Conservation (phyloP, 1,140 invertebrate genomes). For the Pygmarrhopalites habei region DNA sequence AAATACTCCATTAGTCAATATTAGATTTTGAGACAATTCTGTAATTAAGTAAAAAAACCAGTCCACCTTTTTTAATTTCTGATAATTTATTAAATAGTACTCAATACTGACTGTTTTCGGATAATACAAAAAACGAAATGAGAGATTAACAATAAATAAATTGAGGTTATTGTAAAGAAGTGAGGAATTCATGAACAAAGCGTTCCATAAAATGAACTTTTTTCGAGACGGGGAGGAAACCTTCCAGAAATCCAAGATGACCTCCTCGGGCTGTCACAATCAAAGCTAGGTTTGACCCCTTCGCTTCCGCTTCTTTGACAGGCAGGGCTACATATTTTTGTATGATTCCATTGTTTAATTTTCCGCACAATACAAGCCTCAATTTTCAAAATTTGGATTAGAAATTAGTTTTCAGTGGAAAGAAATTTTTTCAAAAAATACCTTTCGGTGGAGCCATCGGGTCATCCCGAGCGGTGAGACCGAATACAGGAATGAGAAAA, state of each 20-base stretch:
- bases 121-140: no score
- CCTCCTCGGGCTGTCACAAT: constrained; percentile 34
- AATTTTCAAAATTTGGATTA: neutral
- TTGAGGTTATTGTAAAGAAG: no score
- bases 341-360: no score
- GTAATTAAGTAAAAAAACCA: no score
- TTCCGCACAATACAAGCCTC: neutral
- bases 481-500: constrained; percentile 26
- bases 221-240: constrained; percentile 12
- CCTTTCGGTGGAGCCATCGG: constrained; percentile 29
- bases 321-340: constrained; percentile 24
- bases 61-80: no score
- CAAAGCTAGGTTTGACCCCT: constrained; percentile 28
- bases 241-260: constrained; percentile 35
- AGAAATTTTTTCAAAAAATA: neutral
- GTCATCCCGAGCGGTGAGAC: constrained; percentile 22
- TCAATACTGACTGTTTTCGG: no score
- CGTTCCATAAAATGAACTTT: constrained; percentile 34
- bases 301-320: constrained; percentile 11
- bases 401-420: neutral
- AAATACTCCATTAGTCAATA: no score
- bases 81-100: no score
- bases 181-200: constrained; percentile 8
- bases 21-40: no score
- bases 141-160: no score